Percentiles rank a stretch among this genome's conserved stretches.
Evolutionary conservation across 2,888 invertebrate genomes (phyloP).

Genomic region (Drosophila neutralis): DNA sequence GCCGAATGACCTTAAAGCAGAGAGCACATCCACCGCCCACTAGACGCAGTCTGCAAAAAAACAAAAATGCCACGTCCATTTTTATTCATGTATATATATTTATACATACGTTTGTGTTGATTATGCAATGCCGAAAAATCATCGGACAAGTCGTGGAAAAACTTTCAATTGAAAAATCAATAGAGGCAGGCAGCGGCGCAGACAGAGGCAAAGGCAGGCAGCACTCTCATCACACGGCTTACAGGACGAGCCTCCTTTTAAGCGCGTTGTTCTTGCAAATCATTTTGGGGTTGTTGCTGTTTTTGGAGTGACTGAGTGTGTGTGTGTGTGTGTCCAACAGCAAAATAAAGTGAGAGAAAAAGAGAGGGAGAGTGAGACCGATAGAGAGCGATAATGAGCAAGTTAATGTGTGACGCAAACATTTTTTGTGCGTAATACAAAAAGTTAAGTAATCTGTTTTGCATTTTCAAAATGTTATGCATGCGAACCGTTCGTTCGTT

Average conservation of each 20-base stretch:
- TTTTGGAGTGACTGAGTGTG: background rate
- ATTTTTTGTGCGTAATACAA: conserved; percentile 51
- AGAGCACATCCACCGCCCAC: conserved; percentile 29
- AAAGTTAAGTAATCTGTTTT: conserved; percentile 56
- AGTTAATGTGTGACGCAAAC: conserved; percentile 45
- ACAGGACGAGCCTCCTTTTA: conserved; percentile 78
- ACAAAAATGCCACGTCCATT: conserved; percentile 35
- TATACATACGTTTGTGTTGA: conserved; percentile 7
- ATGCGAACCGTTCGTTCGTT: conserved; percentile 25
- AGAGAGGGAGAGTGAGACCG: background rate
- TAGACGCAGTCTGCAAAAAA: conserved; percentile 9
- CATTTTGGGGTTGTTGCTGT: conserved; percentile 20
- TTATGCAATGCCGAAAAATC: conserved; percentile 54
- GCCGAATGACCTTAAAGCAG: conserved; percentile 72
- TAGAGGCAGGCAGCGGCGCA: conserved; percentile 11
- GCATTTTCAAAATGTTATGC: conserved; percentile 49
- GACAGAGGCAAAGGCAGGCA: background rate
- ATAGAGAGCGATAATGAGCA: background rate
- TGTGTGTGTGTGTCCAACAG: background rate
- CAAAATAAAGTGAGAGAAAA: background rate
- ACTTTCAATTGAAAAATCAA: conserved; percentile 55
- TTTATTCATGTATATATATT: background rate
- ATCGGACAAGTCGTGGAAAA: conserved; percentile 26
- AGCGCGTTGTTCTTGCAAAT: conserved; percentile 29
- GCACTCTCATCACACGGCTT: conserved; percentile 18